phyloP scores from a whole-genome alignment of 2,888 invertebrate genomes.

The Drosophila meridiana region DNA sequence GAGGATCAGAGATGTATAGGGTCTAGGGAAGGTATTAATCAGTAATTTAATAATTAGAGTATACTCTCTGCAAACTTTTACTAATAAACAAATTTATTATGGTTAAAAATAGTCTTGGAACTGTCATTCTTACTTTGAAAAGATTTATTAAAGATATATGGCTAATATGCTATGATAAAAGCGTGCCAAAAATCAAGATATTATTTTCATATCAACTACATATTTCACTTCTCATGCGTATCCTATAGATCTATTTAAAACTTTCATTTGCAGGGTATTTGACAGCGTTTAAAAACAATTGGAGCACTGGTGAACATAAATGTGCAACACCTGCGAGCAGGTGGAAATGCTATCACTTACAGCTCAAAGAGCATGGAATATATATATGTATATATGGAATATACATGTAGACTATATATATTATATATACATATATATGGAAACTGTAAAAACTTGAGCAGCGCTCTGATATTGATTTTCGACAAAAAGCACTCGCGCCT shows the following conservation, averaged over 20 bases:
- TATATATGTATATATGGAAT: constrained; percentile 8
- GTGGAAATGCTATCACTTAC: constrained; percentile 70
- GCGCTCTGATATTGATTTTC: constrained; percentile 67
- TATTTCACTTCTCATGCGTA: too few species aligned
- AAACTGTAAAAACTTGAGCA: constrained; percentile 50
- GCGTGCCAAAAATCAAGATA: neutral
- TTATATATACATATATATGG: neutral
- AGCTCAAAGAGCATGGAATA: constrained; percentile 69
- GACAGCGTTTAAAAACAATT: constrained; percentile 4
- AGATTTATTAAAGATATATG: neutral
- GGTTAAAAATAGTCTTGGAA: neutral
- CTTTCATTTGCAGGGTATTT: constrained; percentile 3
- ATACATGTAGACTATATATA: neutral
- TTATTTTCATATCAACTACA: neutral
- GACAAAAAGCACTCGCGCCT: constrained; percentile 45
- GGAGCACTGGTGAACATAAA: constrained; percentile 23
- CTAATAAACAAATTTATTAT: neutral
- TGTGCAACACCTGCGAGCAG: constrained; percentile 53
- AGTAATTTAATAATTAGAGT: neutral
- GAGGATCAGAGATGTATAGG: neutral
- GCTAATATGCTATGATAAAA: neutral
- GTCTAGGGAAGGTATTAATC: neutral
- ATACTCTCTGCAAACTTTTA: neutral
- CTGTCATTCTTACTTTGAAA: too few species aligned
- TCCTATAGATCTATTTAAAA: neutral